Conservation (phyloP, 1,140 invertebrate species). For the Camponotus floridanus region DNA sequence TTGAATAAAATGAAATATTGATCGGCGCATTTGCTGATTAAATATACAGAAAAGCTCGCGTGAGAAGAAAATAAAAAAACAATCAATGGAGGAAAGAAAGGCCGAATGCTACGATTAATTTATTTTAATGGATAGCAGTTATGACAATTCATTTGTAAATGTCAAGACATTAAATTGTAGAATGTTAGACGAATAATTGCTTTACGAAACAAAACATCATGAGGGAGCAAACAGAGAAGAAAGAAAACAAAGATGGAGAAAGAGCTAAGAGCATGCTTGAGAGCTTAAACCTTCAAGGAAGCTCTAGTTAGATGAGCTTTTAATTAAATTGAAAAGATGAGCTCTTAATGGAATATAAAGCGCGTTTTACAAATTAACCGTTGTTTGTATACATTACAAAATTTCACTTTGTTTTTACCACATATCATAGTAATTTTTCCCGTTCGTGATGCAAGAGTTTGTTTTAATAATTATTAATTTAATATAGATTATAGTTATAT, state of each 20-base stretch:
- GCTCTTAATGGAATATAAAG: conserved; percentile 59
- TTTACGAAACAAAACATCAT: not conserved
- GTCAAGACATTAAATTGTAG: conserved; percentile 1
- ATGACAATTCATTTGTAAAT: conserved; percentile 32
- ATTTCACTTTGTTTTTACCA: conserved; percentile 3
- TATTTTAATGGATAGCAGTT: conserved; percentile 26
- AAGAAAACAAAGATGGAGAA: conserved; percentile 29
- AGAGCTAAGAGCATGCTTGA: conserved; percentile 24
- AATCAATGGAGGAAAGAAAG: not conserved
- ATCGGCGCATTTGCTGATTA: conserved; percentile 54
- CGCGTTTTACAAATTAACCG: conserved; percentile 41
- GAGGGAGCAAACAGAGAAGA: conserved; percentile 6
- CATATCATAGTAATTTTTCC: not conserved
- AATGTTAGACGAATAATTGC: conserved; percentile 26
- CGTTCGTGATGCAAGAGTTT: not conserved
- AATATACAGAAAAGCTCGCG: conserved; percentile 39
- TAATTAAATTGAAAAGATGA: conserved; percentile 62
- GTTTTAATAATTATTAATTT: not conserved
- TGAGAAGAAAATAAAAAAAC: not conserved
- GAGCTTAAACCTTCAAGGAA: conserved; percentile 48
- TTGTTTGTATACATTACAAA: not conserved
- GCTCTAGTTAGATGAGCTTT: conserved; percentile 59
- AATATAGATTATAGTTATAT: not conserved
- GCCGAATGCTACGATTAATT: conserved; percentile 37
- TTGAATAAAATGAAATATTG: conserved; percentile 58